Base-by-base conservation (phyloP, 64 coral and sea anemone species). In the Pocillopora damicornis region DNA sequence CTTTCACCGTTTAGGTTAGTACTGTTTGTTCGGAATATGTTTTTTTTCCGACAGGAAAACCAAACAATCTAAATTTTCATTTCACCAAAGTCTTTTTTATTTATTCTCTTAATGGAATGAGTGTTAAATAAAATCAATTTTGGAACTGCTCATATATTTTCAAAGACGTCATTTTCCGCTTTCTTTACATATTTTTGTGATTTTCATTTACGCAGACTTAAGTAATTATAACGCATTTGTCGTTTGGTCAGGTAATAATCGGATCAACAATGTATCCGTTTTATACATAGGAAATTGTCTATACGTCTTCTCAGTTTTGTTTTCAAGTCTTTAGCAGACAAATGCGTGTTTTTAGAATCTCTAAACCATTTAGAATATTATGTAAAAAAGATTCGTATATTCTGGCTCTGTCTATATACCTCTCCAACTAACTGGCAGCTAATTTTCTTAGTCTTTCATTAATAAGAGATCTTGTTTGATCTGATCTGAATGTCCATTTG, bases 401-500 rank as follows among this genome's bases (percentile, higher is more conserved):
- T 51, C 42, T 51, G 3, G 2, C 42, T 51, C 42, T 51, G 42
- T 51, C 42, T 51, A 51, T 51, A 51, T 51, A 51, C 42, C 42
- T 51, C 42, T 51, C 42, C 42, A 51, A 51, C 42, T 51, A 22
- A 69, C 58, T 62, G 78, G 59, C 59, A 16, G 59, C 20, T 84
- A 84, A 71, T 69, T 72, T 84, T 66, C 35, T 7, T 71, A 68
- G 57, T 57, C 13, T 23, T 84, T 37, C 57, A 72, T 71, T 84
- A 84, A 71, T 84, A 22, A 84, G 4, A 37, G 57, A 69, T 45
- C 63, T 69, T 84, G 64, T 84, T 84, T 84, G 58, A 80, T 23
- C 22, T 30, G 25, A 20, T 37, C 67, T 56, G 71, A 84, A 69
- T 38, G 64, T 71, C 64, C 15, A 84, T 16, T 71, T 72, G 61